Evolutionary conservation across 2,113 vertebrate genomes (phyloP), one percentile per base, ranked within the genome.

Genomic region (Chaetura pelagica): DNA sequence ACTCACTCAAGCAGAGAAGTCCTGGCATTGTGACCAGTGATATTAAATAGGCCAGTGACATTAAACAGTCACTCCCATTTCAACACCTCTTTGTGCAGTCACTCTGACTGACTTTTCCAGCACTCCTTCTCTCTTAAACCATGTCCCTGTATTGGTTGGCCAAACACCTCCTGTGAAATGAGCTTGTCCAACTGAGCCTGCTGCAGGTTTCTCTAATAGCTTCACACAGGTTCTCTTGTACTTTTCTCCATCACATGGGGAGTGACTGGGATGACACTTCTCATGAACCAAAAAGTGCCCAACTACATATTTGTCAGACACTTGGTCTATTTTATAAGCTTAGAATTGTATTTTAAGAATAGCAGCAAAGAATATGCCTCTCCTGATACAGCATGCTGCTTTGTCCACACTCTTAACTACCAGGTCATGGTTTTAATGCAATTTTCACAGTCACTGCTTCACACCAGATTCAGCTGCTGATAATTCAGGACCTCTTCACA

Each of bases 401-500:
- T 32, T 64, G 49, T 61, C 44, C 26, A 15, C 84, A 82, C 8
- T 42, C 58, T n/a, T 38, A 84, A 78, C 38, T 10, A 77, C 38
- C n/a, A 55, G 55, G 51, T 63, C 52, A 85, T 40, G 62, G 22
- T 82, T 93, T 82, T 68, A 82, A 84, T 63, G 48, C 18, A 89
- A 34, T 89, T 94, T 91, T 82, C 69, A 87, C 66, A 82, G 34
- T 44, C 4, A 1, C 11, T 44, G 38, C 29, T 84, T 89, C 89
- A 76, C 20, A 89, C 54, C 40, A 64, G 38, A 79, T 89, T 84
- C 62, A 89, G 35, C 48, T 51, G 55, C 79, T 82, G 74, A 55
- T 85, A 84, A 82, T 68, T 84, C 38, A 64, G 30, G 49, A 82
- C 9, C 23, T 89, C 49, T 93, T 87, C n/a, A 46, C 2, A 15